phyloP scores from a whole-genome alignment of 2,797 vertebrate species.

The Hybognathus amarus region DNA sequence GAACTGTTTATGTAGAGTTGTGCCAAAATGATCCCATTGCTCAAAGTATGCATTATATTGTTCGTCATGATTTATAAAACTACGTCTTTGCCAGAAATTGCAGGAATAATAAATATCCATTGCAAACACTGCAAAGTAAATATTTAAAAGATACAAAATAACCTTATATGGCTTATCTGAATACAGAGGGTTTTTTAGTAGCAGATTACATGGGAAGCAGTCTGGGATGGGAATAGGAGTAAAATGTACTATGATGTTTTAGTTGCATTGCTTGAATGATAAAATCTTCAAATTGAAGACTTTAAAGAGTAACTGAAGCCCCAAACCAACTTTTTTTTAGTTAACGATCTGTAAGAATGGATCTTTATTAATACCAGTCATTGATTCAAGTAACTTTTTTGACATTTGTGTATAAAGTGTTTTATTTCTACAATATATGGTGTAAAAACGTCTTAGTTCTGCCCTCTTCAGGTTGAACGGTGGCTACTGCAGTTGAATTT shows the following conservation, averaged over 20 bases:
- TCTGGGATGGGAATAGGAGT: neutral
- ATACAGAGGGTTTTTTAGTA: neutral
- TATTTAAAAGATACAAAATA: constrained; percentile 18
- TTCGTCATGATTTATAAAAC: neutral
- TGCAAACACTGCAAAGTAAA: neutral
- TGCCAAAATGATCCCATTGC: constrained; percentile 13
- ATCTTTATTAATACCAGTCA: too few species aligned
- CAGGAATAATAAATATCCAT: constrained; percentile 6
- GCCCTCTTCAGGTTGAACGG: too few species aligned
- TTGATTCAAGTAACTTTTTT: too few species aligned
- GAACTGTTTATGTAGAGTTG: constrained; percentile 29
- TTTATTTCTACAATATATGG: too few species aligned
- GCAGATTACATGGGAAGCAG: too few species aligned
- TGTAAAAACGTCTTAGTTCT: too few species aligned
- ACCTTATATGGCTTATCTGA: neutral
- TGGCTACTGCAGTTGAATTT: too few species aligned
- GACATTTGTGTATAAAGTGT: too few species aligned
- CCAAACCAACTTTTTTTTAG: too few species aligned
- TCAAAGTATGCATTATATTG: constrained; percentile 5
- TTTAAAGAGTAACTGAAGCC: too few species aligned
- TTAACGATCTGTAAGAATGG: too few species aligned
- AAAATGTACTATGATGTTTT: neutral
- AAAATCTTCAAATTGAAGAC: neutral
- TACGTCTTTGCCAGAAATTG: neutral
- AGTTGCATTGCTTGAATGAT: neutral